Evolutionary conservation across 2,113 vertebrate species (phyloP).

Genomic region (Tricholaema leucomelas): DNA sequence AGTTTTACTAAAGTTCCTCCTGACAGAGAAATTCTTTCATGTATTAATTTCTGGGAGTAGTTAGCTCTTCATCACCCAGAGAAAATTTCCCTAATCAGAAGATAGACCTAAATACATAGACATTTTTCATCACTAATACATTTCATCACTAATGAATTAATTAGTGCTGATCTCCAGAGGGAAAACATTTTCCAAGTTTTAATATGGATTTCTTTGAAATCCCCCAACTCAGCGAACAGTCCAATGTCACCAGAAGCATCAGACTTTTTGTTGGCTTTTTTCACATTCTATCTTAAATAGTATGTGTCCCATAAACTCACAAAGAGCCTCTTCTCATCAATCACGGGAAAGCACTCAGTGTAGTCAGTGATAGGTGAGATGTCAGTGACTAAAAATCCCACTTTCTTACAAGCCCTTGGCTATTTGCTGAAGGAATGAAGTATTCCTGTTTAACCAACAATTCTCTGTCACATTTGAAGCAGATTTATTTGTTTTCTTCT

Average conservation of each 20-base stretch:
- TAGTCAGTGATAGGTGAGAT: neutral
- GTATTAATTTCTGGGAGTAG: slow-evolving; percentile 47
- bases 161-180: slow-evolving; percentile 23
- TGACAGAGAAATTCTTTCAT: slow-evolving; percentile 11
- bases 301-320: neutral
- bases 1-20: slow-evolving; percentile 56
- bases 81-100: slow-evolving; percentile 45
- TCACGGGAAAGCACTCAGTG: neutral
- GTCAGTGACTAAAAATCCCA: neutral
- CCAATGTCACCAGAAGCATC: neutral
- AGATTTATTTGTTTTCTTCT: neutral
- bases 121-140: slow-evolving; percentile 8
- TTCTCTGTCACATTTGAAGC: neutral
- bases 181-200: slow-evolving; percentile 5
- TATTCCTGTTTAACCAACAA: neutral
- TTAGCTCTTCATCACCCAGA: slow-evolving; percentile 9
- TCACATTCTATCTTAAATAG: neutral
- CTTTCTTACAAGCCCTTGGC: neutral
- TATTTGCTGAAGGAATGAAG: neutral
- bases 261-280: neutral
- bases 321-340: neutral
- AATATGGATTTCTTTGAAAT: slow-evolving; percentile 21
- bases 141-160: slow-evolving; percentile 63
- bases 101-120: slow-evolving; percentile 43
- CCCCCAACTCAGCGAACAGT: neutral